Evolutionary conservation across 2,113 vertebrate genomes (phyloP).

Genomic region (Nettapus auritus): DNA sequence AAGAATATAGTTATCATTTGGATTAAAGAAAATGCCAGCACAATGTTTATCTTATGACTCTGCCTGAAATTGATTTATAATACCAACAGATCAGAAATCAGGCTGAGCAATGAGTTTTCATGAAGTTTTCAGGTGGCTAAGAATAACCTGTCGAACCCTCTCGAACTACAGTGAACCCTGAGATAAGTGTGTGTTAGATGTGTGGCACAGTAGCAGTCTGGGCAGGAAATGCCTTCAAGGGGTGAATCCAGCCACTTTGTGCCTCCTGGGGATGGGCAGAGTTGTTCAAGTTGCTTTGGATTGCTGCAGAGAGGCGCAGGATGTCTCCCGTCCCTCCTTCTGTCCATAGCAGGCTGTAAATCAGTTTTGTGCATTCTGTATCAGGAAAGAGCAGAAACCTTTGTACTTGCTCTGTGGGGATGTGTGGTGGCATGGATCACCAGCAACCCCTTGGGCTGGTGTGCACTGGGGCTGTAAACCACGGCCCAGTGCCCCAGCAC

Average conservation of each 20-base stretch:
- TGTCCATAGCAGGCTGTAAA: not conserved
- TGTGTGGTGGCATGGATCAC: not conserved
- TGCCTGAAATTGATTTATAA: not conserved
- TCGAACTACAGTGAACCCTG: not conserved
- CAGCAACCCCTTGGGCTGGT: not conserved
- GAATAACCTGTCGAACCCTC: too few relatives aligned
- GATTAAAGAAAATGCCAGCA: not conserved
- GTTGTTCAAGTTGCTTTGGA: not conserved
- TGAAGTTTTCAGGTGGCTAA: not conserved
- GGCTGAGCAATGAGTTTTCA: not conserved
- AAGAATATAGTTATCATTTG: not conserved
- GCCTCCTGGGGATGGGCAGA: accelerated
- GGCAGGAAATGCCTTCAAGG: not conserved
- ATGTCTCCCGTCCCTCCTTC: not conserved
- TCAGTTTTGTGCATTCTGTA: not conserved
- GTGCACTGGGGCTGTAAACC: accelerated
- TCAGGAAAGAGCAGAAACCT: too few relatives aligned
- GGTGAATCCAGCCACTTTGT: not conserved
- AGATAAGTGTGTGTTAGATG: not conserved
- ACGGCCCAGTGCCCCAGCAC: accelerated
- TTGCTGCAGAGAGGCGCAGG: not conserved
- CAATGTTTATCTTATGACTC: not conserved
- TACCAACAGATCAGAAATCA: not conserved
- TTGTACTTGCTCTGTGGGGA: not conserved
- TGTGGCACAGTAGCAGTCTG: not conserved